phyloP scores from a whole-genome alignment of 2,113 vertebrate genomes.

The Platycercus adscitus region DNA sequence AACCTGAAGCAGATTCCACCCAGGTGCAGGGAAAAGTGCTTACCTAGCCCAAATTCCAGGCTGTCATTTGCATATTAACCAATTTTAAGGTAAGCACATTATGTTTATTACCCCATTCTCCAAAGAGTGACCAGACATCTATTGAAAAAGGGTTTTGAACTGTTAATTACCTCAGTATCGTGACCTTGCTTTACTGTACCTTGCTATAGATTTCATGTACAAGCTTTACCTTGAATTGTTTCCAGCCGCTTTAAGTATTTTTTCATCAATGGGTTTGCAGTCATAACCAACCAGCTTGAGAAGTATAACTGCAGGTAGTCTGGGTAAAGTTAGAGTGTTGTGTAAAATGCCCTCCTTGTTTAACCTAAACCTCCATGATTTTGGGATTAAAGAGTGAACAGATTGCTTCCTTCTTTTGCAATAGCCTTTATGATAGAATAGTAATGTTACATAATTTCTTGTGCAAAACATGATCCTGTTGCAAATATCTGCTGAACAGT shows the following conservation, averaged over 20 bases:
- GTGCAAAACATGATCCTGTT: background rate
- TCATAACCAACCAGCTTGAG: background rate
- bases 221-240: background rate
- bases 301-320: background rate
- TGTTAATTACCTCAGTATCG: background rate
- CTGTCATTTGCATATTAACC: constrained; percentile 19
- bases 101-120: background rate
- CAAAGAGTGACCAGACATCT: background rate
- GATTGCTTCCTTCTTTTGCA: background rate
- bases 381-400: background rate
- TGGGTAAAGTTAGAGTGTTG: background rate
- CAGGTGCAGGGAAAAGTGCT: background rate
- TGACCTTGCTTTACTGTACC: background rate
- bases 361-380: background rate
- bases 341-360: background rate
- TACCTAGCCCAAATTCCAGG: background rate
- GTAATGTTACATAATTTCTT: background rate
- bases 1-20: background rate
- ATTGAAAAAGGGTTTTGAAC: constrained; percentile 7
- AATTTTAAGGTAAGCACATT: constrained; percentile 27
- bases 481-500: background rate
- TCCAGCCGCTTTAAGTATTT: background rate
- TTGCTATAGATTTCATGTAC: background rate
- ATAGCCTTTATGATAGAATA: background rate
- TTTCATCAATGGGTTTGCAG: background rate